These are phyloP conservation scores for Cyprinella venusta DNA, from an alignment of 2,797 vertebrate species.

Conservation along the genomic window DNA sequence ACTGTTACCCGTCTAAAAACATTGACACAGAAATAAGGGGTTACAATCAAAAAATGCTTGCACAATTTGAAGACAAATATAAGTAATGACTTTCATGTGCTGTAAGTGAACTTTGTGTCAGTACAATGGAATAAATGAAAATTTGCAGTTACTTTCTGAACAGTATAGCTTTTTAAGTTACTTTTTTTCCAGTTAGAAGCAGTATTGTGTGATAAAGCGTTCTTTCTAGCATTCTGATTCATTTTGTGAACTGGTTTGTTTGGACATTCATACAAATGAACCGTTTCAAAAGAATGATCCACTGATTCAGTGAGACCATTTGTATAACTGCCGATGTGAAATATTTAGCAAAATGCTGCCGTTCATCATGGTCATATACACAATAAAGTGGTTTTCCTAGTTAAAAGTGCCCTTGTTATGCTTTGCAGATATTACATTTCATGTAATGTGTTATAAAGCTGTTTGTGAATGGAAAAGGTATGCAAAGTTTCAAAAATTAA, in stretches of 20 bases:
- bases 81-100: neutral
- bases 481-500: neutral
- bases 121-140: neutral
- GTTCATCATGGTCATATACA: neutral
- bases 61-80: slow-evolving; percentile 6
- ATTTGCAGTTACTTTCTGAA: neutral
- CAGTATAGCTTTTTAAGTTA: neutral
- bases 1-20: slow-evolving; percentile 65
- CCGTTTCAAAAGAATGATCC: neutral
- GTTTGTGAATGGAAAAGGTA: neutral
- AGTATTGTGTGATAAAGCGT: neutral
- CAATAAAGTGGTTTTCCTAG: neutral
- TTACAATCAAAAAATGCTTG: slow-evolving; percentile 4
- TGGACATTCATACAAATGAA: neutral
- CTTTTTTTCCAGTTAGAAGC: neutral
- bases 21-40: neutral
- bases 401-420: neutral
- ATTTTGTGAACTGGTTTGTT: neutral
- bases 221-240: neutral
- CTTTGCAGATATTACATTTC: neutral
- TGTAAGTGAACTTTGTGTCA: neutral
- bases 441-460: neutral
- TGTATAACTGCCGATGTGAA: too few species aligned
- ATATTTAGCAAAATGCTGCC: neutral
- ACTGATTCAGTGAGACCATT: neutral